Conservation (phyloP, 2,797 vertebrate genomes). For the Argentina silus region DNA sequence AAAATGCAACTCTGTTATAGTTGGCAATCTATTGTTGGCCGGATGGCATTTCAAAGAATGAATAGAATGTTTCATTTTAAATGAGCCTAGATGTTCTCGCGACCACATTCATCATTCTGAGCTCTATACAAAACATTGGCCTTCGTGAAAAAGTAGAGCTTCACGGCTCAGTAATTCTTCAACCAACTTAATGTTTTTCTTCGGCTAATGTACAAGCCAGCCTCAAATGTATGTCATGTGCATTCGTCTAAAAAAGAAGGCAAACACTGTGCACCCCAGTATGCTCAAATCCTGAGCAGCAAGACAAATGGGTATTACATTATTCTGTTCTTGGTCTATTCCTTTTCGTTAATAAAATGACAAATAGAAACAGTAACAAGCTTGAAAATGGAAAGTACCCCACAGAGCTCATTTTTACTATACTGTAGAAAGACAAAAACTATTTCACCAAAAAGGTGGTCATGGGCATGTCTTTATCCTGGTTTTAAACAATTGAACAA, state of each 20-base stretch:
- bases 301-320: neutral
- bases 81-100: neutral
- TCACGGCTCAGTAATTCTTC: neutral
- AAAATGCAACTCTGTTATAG: neutral
- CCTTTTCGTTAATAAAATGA: too few species aligned
- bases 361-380: too few species aligned
- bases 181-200: neutral
- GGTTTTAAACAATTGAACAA: too few species aligned
- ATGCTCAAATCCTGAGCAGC: neutral
- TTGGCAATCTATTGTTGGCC: neutral
- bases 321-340: too few species aligned
- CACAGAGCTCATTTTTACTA: too few species aligned
- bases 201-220: too few species aligned
- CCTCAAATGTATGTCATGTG: too few species aligned
- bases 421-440: too few species aligned
- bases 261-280: neutral
- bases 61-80: neutral
- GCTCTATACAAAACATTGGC: neutral
- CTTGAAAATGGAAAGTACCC: too few species aligned
- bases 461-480: too few species aligned
- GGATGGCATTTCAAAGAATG: neutral
- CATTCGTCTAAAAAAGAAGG: neutral
- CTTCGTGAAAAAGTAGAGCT: neutral
- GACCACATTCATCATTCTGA: neutral
- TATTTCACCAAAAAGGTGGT: too few species aligned